Percentiles rank a stretch among this genome's conserved stretches.
These are phyloP conservation scores for Staurois parvus DNA, from an alignment of 2,797 vertebrate genomes.

Conservation along the genomic window DNA sequence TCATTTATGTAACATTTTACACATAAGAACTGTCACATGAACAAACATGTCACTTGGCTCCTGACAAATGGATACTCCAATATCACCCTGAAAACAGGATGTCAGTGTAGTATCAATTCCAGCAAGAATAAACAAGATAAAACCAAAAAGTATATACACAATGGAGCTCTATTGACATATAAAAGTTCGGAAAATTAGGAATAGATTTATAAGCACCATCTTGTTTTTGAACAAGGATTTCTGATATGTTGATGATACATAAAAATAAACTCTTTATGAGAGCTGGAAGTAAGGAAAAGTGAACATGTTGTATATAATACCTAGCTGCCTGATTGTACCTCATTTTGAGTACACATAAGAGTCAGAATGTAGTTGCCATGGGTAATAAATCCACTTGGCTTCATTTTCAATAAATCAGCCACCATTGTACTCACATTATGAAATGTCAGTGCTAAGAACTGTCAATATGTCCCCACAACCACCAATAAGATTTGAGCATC, in stretches of 20 bases:
- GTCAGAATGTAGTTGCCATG: no score
- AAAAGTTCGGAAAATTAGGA: not conserved
- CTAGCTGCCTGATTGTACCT: no score
- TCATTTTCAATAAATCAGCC: no score
- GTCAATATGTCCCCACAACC: no score
- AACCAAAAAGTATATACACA: not conserved
- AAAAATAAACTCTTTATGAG: no score
- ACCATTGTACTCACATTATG: no score
- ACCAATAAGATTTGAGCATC: no score
- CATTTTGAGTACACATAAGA: no score
- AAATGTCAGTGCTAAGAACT: no score
- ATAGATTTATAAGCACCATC: not conserved
- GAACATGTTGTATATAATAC: not conserved
- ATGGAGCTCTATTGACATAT: not conserved
- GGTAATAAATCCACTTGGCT: no score
- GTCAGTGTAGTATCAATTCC: not conserved
- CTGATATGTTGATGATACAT: no score
- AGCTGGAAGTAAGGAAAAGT: not conserved
- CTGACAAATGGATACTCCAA: constrained; percentile 4
- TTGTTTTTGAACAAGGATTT: not conserved
- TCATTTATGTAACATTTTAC: constrained; percentile 43
- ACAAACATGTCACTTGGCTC: constrained; percentile 43
- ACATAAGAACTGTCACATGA: constrained; percentile 36
- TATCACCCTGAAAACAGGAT: not conserved
- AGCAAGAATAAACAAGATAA: not conserved